Evolutionary conservation across 2,113 vertebrate genomes (phyloP).

Genomic region (Aptenodytes forsteri): DNA sequence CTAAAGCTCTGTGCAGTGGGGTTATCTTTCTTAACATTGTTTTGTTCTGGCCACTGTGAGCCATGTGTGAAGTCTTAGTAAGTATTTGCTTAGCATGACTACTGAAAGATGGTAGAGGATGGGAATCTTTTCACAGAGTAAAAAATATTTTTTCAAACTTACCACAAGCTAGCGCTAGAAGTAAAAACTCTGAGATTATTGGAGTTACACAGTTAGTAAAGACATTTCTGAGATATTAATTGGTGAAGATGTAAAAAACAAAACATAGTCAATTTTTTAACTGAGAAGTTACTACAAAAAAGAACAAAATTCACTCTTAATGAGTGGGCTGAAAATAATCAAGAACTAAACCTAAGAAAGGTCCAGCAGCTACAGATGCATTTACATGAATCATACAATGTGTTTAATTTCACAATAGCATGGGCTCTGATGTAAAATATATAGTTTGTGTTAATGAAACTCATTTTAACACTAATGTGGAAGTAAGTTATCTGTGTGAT

Average conservation of each 20-base stretch:
- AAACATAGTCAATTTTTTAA: not conserved
- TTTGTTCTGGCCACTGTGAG: not conserved
- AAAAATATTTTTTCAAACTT: not conserved
- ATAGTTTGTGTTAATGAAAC: not conserved
- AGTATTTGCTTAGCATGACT: not conserved
- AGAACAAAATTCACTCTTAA: not conserved
- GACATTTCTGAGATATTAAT: not conserved
- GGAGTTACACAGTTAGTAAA: not conserved
- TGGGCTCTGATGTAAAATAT: not conserved
- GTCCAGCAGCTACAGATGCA: not conserved
- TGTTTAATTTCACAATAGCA: not conserved
- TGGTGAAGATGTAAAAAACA: not conserved
- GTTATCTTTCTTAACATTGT: not conserved
- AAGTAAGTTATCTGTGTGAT: not conserved
- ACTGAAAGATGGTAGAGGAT: not conserved
- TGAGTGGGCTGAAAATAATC: not conserved
- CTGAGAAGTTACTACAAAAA: not conserved
- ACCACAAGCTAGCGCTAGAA: not conserved
- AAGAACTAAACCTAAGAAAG: not conserved
- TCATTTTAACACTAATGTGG: not conserved
- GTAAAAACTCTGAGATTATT: not conserved
- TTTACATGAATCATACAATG: not conserved
- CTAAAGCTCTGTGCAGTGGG: not conserved
- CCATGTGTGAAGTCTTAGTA: not conserved
- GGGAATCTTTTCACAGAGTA: not conserved